Percentiles rank a stretch among this genome's conserved stretches.
These are phyloP conservation scores for Paguma larvata DNA, from an alignment of 2,797 vertebrate genomes.

Conservation along the genomic window DNA sequence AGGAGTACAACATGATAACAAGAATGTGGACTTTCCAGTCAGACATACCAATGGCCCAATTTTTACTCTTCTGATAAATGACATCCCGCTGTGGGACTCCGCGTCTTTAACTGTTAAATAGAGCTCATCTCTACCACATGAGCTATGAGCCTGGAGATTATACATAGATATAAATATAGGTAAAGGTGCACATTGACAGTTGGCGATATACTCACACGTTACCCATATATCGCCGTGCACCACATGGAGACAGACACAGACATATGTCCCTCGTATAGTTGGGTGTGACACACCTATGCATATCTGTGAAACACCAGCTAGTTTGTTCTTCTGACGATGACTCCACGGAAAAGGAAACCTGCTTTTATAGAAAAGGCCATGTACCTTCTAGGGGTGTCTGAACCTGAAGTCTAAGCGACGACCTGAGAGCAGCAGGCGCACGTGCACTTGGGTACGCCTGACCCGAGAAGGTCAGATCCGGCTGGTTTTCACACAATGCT, in stretches of 20 bases:
- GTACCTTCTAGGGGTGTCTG: neutral
- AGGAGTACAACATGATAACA: neutral
- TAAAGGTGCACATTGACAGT: neutral
- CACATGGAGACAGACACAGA: neutral
- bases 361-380: neutral
- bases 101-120: neutral
- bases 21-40: neutral
- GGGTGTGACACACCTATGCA: neutral
- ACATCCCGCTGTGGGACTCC: neutral
- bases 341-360: neutral
- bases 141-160: neutral
- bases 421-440: neutral
- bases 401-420: neutral
- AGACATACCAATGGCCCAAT: neutral
- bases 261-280: neutral
- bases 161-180: neutral
- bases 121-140: neutral
- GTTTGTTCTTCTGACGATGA: neutral
- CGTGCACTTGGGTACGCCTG: neutral
- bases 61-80: neutral
- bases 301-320: neutral
- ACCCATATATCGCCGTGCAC: no score
- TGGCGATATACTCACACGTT: neutral
- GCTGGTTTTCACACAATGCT: neutral
- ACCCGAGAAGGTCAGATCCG: neutral